Evolutionary conservation across 2,797 vertebrate species (phyloP), one percentile per base, ranked within the genome.

Genomic region (Melanotaenia pygmaea): DNA sequence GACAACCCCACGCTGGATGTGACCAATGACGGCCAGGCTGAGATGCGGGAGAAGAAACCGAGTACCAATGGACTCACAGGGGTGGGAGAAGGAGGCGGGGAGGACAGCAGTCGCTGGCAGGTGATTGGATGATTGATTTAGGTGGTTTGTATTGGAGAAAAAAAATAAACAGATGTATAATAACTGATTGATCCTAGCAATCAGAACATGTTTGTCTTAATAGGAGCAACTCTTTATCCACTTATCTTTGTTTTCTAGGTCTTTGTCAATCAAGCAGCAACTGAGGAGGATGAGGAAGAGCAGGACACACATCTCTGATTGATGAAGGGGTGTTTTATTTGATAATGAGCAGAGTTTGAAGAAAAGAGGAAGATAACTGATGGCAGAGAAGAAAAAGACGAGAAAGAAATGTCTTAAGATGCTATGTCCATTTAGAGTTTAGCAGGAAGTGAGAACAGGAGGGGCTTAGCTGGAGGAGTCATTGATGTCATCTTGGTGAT

Each of bases 1-100:
- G 97, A 99, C 94, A 99, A 99, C 93, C 98, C 98, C 73, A 99
- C 96, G 38, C 87, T 99, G 92, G 97, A 99, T 7, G 96, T 99
- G 75, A 96, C 96, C 67, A 97, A 95, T 14, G 97, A 99, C 90
- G 92, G 95, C 91, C 97, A 97, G 79, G 94, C 97, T 0, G 97
- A 98, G 91, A 95, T 96, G 95, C 96, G 95, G 83, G 96, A 99
- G 91, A 98, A 98, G 91, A 98, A 97, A 78, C 93, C 94, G 5
- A 98, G 95, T 0, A 86, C 96, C 86, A 99, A 99, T 0, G 98
- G 97, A 7, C 95, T 96, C 0, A 86, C 94, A 20, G 93, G 93
- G 24, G 95, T 94, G 1, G 94, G 92, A 2, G 91, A 87, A 62
- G 93, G 93, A 75, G 95, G 94, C 1, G 92, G 93, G 84, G 65